Percentiles rank a stretch among this genome's conserved stretches.
Conservation (phyloP, 2,888 invertebrate genomes). For the Antheraea yamamai region DNA sequence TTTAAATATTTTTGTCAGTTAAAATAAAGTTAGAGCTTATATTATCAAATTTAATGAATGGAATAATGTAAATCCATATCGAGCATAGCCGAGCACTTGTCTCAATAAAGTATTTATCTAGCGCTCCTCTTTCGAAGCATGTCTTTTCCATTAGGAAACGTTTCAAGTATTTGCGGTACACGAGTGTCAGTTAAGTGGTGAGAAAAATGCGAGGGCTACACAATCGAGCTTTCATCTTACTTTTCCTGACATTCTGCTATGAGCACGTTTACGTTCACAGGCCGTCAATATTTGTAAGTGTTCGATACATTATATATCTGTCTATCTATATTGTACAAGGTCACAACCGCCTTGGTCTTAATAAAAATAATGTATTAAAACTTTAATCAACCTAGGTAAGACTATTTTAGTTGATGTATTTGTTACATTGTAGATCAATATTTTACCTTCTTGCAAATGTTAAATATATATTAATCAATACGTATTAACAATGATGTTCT, state of each 20-base stretch:
- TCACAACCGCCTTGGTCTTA: neutral
- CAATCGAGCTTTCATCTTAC: slow-evolving; percentile 6
- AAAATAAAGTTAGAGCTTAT: neutral
- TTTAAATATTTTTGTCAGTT: neutral
- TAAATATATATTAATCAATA: too few species aligned
- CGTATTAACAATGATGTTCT: too few species aligned
- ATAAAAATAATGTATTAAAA: neutral
- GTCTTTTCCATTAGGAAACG: slow-evolving; percentile 81
- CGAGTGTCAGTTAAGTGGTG: slow-evolving; percentile 70
- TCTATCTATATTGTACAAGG: neutral
- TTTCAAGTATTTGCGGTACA: slow-evolving; percentile 76
- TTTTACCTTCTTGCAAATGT: too few species aligned
- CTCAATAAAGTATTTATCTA: slow-evolving; percentile 79
- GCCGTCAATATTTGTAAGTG: slow-evolving; percentile 3
- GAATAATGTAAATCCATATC: slow-evolving; percentile 48
- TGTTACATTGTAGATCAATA: too few species aligned
- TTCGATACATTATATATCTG: neutral
- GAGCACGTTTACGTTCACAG: slow-evolving; percentile 36
- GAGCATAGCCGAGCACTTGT: slow-evolving; percentile 67
- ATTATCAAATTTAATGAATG: slow-evolving; percentile 6
- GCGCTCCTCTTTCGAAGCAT: slow-evolving; percentile 69
- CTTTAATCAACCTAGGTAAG: too few species aligned
- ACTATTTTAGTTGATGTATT: too few species aligned
- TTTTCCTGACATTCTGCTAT: slow-evolving; percentile 11
- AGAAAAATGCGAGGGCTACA: slow-evolving; percentile 57